Evolutionary conservation across 2,888 invertebrate species (phyloP).

Genomic region (Drosophila nigricruria): DNA sequence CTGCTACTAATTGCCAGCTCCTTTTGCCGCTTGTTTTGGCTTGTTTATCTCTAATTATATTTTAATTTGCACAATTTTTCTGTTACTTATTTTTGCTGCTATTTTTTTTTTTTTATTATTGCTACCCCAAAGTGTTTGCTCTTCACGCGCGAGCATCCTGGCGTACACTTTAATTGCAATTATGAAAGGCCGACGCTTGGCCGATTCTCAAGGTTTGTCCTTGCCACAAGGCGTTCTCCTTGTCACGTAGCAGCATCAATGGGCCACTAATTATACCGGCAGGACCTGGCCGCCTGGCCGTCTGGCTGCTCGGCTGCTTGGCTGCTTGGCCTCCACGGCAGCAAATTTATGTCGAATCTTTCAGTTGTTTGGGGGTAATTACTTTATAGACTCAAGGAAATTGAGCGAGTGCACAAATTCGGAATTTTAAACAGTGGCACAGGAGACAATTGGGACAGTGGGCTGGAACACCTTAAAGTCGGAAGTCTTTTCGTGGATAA

Average conservation of each 20-base stretch:
- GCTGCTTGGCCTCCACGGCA: conserved; percentile 8
- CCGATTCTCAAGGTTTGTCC: conserved; percentile 55
- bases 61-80: conserved; percentile 73
- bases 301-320: conserved; percentile 13
- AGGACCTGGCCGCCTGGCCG: conserved; percentile 39
- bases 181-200: conserved; percentile 52
- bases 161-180: conserved; percentile 79
- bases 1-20: conserved; percentile 58
- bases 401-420: conserved; percentile 81
- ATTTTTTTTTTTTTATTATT: conserved; percentile 25
- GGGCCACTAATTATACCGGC: conserved; percentile 79
- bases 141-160: conserved; percentile 61
- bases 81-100: conserved; percentile 11
- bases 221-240: conserved; percentile 71
- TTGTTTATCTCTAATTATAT: conserved; percentile 82
- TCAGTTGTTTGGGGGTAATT: conserved; percentile 69
- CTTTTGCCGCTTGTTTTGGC: conserved; percentile 32
- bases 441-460: conserved; percentile 11
- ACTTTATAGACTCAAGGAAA: conserved; percentile 82
- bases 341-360: conserved; percentile 70
- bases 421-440: conserved; percentile 69
- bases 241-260: conserved; percentile 66
- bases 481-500: conserved; percentile 20
- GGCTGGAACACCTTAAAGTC: conserved; percentile 32
- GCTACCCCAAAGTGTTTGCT: conserved; percentile 69